Evolutionary conservation across 2,113 vertebrate genomes (phyloP).

Genomic region (Notarius lentiginosus): DNA sequence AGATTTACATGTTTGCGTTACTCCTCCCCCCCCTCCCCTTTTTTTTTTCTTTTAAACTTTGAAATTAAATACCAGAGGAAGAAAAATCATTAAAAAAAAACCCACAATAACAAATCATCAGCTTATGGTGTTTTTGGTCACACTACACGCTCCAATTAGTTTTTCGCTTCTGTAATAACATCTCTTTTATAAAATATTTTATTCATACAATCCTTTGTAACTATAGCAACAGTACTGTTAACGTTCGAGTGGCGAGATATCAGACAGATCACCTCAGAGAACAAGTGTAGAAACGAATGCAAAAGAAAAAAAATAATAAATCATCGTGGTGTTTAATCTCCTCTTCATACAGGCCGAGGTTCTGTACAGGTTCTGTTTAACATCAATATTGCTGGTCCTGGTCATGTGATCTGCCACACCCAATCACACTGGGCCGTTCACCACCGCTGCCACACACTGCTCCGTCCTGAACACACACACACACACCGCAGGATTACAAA

Average conservation of each 20-base stretch:
- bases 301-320: slow-evolving; percentile 84
- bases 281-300: slow-evolving; percentile 97
- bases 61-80: slow-evolving; percentile 76
- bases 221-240: slow-evolving; percentile 93
- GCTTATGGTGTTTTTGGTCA: slow-evolving; percentile 81
- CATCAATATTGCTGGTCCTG: slow-evolving; percentile 97
- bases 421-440: slow-evolving; percentile 91
- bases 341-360: slow-evolving; percentile 77
- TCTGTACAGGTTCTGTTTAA: slow-evolving; percentile 88
- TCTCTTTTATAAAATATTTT: slow-evolving; percentile 92
- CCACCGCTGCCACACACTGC: slow-evolving; percentile 73
- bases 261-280: slow-evolving; percentile 86
- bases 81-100: slow-evolving; percentile 75
- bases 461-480: slow-evolving; percentile 71
- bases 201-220: slow-evolving; percentile 97
- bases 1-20: slow-evolving; percentile 58
- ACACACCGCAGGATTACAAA: too few species aligned
- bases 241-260: slow-evolving; percentile 84
- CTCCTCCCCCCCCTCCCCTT: slow-evolving; percentile 46
- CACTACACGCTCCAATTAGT: slow-evolving; percentile 81
- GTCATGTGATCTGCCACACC: slow-evolving; percentile 70
- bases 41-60: slow-evolving; percentile 56
- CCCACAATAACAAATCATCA: slow-evolving; percentile 52
- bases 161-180: slow-evolving; percentile 85
- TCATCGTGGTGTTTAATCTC: slow-evolving; percentile 75